Percentiles rank a stretch among this genome's conserved stretches.
Conservation (phyloP, 2,888 invertebrate species). For the Venustoraphidia nigricollis region DNA sequence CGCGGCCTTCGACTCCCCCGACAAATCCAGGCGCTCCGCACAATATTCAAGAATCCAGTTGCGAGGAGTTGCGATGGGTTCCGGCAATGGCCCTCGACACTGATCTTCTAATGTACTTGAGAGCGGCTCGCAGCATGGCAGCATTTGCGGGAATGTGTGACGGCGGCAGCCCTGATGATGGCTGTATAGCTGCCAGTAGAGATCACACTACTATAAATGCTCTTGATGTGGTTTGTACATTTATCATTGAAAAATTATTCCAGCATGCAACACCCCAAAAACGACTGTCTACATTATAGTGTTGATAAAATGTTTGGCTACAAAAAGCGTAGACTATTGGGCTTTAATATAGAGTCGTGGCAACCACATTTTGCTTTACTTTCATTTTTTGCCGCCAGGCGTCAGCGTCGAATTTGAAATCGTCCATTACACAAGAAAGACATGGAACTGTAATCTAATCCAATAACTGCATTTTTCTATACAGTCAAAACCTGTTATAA, state of each 20-base stretch:
- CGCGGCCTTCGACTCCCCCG: slow-evolving; percentile 32
- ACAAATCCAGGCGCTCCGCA: slow-evolving; percentile 40
- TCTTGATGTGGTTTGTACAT: slow-evolving; percentile 61
- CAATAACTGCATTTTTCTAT: too few relatives aligned
- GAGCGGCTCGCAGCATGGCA: slow-evolving; percentile 95
- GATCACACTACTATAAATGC: slow-evolving; percentile 98
- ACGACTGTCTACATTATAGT: too few relatives aligned
- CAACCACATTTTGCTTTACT: too few relatives aligned
- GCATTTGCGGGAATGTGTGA: slow-evolving; percentile 98
- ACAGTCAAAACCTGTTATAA: too few relatives aligned
- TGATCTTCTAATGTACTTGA: slow-evolving; percentile 92
- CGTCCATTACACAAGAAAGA: too few relatives aligned
- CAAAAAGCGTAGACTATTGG: too few relatives aligned
- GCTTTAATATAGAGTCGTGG: too few relatives aligned
- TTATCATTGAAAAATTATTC: slow-evolving; percentile 3
- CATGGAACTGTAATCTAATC: too few relatives aligned
- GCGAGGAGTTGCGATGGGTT: slow-evolving; percentile 88
- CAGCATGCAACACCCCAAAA: background rate
- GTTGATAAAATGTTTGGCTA: too few relatives aligned
- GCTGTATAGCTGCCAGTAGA: slow-evolving; percentile 89
- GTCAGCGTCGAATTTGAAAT: too few relatives aligned
- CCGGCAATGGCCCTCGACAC: slow-evolving; percentile 87
- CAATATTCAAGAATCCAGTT: slow-evolving; percentile 20
- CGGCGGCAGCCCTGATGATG: slow-evolving; percentile 93
- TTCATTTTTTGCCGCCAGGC: too few relatives aligned